Evolutionary conservation across 1,140 invertebrate species (phyloP).

Genomic region (Hesperophylax magnus): DNA sequence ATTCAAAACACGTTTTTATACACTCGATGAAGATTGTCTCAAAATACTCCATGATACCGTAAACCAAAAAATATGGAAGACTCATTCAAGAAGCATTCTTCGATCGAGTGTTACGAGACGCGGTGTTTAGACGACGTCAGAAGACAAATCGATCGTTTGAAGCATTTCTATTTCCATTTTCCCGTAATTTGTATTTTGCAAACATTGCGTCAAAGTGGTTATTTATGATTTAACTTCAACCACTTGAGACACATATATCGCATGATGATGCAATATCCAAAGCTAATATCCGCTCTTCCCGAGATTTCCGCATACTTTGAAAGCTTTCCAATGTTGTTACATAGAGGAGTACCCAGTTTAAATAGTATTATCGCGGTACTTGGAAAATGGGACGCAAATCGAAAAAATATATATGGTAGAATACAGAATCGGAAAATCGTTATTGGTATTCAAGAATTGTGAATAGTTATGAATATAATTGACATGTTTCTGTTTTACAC

Average conservation of each 20-base stretch:
- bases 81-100: slow-evolving; percentile 19
- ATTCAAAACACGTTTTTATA: slow-evolving; percentile 8
- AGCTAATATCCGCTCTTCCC: neutral
- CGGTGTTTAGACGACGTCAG: slow-evolving; percentile 15
- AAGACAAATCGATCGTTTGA: neutral
- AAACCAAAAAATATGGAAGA: neutral
- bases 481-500: no score
- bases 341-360: no score
- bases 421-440: no score
- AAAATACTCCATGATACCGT: slow-evolving; percentile 12
- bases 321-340: neutral
- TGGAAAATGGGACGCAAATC: no score
- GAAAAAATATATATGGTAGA: no score
- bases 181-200: neutral
- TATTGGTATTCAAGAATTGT: no score
- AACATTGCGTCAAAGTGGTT: slow-evolving; percentile 21
- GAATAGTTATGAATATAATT: no score
- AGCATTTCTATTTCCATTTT: neutral
- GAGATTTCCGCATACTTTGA: neutral
- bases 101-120: neutral
- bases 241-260: slow-evolving; percentile 1
- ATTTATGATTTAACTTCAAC: neutral
- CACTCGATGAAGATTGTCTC: neutral
- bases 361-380: no score
- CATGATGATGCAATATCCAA: neutral